Base-by-base conservation (phyloP, 2,888 invertebrate species). In the Plemyria rubiginata region DNA sequence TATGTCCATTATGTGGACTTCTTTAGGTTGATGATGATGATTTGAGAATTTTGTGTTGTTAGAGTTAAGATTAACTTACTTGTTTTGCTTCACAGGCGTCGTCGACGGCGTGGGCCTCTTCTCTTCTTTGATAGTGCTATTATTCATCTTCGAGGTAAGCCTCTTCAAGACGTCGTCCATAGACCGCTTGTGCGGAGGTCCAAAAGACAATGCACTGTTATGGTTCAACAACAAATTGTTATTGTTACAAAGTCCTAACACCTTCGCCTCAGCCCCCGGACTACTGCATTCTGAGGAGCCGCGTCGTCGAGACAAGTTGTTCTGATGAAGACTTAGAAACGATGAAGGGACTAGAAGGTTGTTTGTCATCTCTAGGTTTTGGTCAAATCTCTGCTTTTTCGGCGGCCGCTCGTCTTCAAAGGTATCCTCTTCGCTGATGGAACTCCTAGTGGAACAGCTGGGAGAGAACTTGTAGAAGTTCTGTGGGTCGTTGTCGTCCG, bases 101-200 rank as follows among this genome's bases (percentile, higher is more conserved):
- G 95, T 95, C 32, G 95, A 94, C 41, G 95, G 95, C 69, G 95
- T 95, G 48, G 95, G 94, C 84, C 95, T 94, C 78, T 95, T 95
- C 82, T 96, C 95, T 75, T 96, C 94, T 67, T 95, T 95, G 68
- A 96, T 94, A 45, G 95, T 95, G 80, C 95, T 96, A 85, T 95
- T 96, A 84, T 96, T 95, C 95, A 96, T 96, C 90, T 97, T 97
- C 68, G 97, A 96, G 70, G 97, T 97, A 75, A 97, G 94, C 85
- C 96, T 94, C 88, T 97, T 97, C 57, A 97, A 93, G 49, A 98
- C 98, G 92, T 98, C 97, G 92, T 98, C 98, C 98, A 98, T 98
- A 66, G 97, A 96, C 86, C 96, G 93, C 89, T 96, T 96, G 74
- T 94, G 93, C 65, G 94, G 94, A 62, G 94, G 84, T 7, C 84